Evolutionary conservation across 1,140 invertebrate genomes (phyloP), one percentile per base, ranked within the genome.

Genomic region (Nebria ingens): DNA sequence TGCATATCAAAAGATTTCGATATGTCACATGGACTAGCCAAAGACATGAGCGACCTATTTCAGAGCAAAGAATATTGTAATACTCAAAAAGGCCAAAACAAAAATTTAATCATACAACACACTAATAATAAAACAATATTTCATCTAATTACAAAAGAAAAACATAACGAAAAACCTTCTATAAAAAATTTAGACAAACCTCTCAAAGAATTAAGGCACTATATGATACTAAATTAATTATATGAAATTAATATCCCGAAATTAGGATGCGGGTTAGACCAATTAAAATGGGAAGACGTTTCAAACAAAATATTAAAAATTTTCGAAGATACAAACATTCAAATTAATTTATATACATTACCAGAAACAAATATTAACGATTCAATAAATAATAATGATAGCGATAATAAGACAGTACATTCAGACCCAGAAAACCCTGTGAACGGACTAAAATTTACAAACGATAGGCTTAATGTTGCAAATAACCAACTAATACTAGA

Each of bases 401-500:
- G 17, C 11, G 49, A 55, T 55, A 15, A n/a, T n/a, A 15, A 52
- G 23, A 57, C 53, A 12, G 21, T 57, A n/a, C 56, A 57, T 19
- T 34, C 40, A 19, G 15, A 6, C 15, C 38, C 19, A 49, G 40
- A 54, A 57, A 22, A 57, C 25, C 38, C 42, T 15, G 53, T 57
- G 6, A 19, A 54, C 11, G 56, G 53, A 38, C 21, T 29, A n/a
- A 51, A 51, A 4, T 57, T 54, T 29, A 29, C 22, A 19, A 22
- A 57, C 2, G 53, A 54, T 19, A 22, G 15, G 12, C 20, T 55
- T 9, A 57, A 57, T 53, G 3, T 20, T 25, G 51, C 20, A 21
- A 21, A 54, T 54, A 57, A 54, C 12, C 52, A 57, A 29, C 22
- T 57, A 12, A 42, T 54, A 9, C 34, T 53, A 20, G 13, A 17